phyloP scores from a whole-genome alignment of 2,888 invertebrate genomes.

The Eulithis prunata region DNA sequence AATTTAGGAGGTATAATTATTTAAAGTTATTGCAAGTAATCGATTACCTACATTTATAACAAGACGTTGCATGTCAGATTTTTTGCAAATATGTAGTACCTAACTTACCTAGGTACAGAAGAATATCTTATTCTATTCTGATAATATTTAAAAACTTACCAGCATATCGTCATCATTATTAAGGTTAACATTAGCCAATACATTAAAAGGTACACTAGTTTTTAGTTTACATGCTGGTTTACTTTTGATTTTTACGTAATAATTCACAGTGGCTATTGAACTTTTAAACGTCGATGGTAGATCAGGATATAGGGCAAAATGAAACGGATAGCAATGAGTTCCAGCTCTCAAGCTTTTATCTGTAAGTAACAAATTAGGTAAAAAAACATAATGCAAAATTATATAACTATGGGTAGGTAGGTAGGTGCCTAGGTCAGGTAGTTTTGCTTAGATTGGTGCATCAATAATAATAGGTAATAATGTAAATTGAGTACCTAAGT shows the following conservation, averaged over 20 bases:
- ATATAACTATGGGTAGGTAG: background rate
- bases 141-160: constrained; percentile 21
- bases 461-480: too few relatives aligned
- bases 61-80: too few relatives aligned
- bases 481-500: too few relatives aligned
- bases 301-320: constrained; percentile 67
- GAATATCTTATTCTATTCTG: too few relatives aligned
- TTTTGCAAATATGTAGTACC: too few relatives aligned
- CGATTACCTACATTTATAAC: too few relatives aligned
- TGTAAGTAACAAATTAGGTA: constrained; percentile 45
- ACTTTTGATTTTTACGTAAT: constrained; percentile 64
- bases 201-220: constrained; percentile 56
- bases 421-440: too few relatives aligned
- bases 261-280: constrained; percentile 65
- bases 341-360: constrained; percentile 61
- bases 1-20: too few relatives aligned
- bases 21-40: too few relatives aligned
- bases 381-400: background rate
- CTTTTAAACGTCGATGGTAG: constrained; percentile 70
- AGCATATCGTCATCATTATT: constrained; percentile 35
- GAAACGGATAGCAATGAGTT: constrained; percentile 64
- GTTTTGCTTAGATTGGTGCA: too few relatives aligned
- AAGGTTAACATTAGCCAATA: constrained; percentile 64
- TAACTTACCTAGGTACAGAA: too few relatives aligned
- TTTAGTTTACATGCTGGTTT: constrained; percentile 56